Evolutionary conservation across 2,888 invertebrate species (phyloP).

Genomic region (Dione juno): DNA sequence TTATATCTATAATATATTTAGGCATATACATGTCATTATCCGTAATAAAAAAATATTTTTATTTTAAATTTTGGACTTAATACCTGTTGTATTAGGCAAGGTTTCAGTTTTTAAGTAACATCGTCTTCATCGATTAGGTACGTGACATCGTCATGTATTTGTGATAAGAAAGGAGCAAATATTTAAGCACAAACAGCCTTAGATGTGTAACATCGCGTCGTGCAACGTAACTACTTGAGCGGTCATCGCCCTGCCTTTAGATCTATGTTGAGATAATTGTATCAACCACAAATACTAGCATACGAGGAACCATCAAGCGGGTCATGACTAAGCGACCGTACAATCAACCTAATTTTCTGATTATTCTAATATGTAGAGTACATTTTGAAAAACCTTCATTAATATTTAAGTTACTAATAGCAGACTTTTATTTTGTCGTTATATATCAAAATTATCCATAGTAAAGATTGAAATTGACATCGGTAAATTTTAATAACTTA

Average conservation of each 20-base stretch:
- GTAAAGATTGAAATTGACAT: background rate
- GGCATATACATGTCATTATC: too few species aligned
- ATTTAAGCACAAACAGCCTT: constrained; percentile 49
- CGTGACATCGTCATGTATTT: constrained; percentile 14
- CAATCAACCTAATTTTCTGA: constrained; percentile 7
- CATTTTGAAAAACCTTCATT: background rate
- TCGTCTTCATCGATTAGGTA: background rate
- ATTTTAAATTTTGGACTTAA: background rate
- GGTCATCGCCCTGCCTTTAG: constrained; percentile 72
- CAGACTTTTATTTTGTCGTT: background rate
- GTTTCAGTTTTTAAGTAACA: background rate
- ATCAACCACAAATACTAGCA: constrained; percentile 74
- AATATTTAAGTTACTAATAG: background rate
- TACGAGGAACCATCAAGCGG: constrained; percentile 47
- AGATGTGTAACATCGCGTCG: constrained; percentile 53
- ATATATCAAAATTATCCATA: background rate
- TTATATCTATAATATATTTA: too few species aligned
- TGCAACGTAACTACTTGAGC: constrained; percentile 58
- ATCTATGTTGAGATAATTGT: constrained; percentile 80
- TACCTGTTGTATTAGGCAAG: background rate
- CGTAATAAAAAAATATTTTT: background rate
- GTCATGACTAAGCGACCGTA: constrained; percentile 42
- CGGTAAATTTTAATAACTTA: too few species aligned
- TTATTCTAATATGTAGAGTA: background rate
- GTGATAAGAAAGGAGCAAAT: constrained; percentile 33